Conservation (phyloP, 2,888 invertebrate species). For the Steinernema carpocapsae region DNA sequence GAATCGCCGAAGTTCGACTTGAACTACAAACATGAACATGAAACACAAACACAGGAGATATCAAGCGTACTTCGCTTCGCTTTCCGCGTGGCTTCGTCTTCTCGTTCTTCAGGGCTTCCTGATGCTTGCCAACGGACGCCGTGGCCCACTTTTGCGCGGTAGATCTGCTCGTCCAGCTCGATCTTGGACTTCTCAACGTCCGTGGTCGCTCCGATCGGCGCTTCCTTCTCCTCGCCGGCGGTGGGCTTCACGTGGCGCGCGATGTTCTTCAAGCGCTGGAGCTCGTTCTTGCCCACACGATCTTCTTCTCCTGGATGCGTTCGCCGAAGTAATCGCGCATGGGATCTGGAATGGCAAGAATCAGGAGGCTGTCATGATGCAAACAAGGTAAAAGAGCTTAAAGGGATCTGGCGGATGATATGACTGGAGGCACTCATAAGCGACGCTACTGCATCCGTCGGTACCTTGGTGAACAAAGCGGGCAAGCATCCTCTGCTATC, state of each 20-base stretch:
- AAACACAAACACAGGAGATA: too few relatives aligned
- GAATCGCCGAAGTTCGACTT: conserved; percentile 57
- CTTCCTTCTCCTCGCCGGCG: conserved; percentile 40
- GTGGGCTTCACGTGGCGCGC: conserved; percentile 45
- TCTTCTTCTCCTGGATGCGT: conserved; percentile 83
- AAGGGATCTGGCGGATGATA: too few relatives aligned
- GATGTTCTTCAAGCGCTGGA: conserved; percentile 89
- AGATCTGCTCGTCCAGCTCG: conserved; percentile 54
- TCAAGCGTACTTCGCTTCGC: conserved; percentile 54
- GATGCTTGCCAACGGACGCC: conserved; percentile 93
- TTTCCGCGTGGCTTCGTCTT: conserved; percentile 76
- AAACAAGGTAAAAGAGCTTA: too few relatives aligned
- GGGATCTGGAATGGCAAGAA: conserved; percentile 71
- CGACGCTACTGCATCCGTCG: too few relatives aligned
- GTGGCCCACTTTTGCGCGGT: conserved; percentile 76
- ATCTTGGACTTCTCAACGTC: conserved; percentile 56
- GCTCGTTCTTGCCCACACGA: conserved; percentile 91
- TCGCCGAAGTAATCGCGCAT: conserved; percentile 88
- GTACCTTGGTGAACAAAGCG: too few relatives aligned
- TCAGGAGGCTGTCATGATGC: not conserved
- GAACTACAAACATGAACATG: conserved; percentile 47
- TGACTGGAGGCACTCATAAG: too few relatives aligned
- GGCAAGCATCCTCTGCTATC: too few relatives aligned
- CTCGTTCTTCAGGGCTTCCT: conserved; percentile 85
- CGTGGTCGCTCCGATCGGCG: conserved; percentile 56